These are phyloP conservation scores for Toxostoma redivivum DNA, from an alignment of 2,113 vertebrate species.

Conservation along the genomic window DNA sequence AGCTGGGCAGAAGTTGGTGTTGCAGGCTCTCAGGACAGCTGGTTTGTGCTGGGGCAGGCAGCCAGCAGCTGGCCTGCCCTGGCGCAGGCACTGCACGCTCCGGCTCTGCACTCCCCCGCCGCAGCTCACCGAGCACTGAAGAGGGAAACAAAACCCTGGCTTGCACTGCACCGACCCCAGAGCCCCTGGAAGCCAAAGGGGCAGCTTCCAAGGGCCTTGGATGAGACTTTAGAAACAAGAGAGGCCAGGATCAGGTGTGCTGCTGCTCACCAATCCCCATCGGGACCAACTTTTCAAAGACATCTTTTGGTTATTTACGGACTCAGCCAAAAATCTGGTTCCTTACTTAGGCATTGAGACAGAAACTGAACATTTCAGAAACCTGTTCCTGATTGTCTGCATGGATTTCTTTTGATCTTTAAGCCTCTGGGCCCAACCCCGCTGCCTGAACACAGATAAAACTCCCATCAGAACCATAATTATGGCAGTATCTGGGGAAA, in stretches of 20 bases:
- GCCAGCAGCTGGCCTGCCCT: slow-evolving; percentile 80
- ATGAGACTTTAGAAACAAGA: background rate
- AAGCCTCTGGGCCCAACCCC: background rate
- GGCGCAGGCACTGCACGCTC: slow-evolving; percentile 85
- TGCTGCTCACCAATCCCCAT: background rate
- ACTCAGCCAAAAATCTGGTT: background rate
- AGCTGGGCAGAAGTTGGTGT: slow-evolving; percentile 91
- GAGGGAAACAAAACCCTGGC: background rate
- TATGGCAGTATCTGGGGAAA: background rate
- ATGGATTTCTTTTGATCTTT: background rate
- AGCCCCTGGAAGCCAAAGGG: background rate
- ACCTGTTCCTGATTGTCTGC: background rate
- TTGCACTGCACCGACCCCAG: background rate
- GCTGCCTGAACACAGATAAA: slow-evolving; percentile 1
- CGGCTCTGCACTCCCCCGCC: slow-evolving; percentile 92
- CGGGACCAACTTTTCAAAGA: background rate
- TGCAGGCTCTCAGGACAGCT: slow-evolving; percentile 84
- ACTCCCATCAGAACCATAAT: background rate
- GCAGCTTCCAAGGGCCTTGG: background rate
- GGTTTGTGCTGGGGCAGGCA: slow-evolving; percentile 87
- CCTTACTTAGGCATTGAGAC: background rate
- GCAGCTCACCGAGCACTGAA: slow-evolving; percentile 94
- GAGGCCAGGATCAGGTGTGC: background rate
- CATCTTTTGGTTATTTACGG: background rate
- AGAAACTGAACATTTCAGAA: background rate